phyloP scores from a whole-genome alignment of 2,113 vertebrate species.

The Deroptyus accipitrinus region DNA sequence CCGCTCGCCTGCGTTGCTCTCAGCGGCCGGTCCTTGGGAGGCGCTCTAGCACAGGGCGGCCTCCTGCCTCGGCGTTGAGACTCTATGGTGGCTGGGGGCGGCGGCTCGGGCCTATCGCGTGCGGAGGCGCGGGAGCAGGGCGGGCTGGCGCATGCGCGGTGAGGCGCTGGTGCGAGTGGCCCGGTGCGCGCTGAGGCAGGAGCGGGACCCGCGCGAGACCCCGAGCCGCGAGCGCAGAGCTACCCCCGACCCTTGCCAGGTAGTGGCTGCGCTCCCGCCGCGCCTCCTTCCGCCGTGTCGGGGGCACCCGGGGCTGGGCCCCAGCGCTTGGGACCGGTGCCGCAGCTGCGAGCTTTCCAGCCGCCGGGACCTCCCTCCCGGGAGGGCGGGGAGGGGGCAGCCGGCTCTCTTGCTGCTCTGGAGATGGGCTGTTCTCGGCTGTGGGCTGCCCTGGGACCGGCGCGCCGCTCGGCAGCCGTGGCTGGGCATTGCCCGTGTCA shows the following conservation, averaged over 20 bases:
- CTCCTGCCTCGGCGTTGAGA: not conserved
- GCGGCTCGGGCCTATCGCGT: not conserved
- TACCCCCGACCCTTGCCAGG: not conserved
- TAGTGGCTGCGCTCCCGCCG: not conserved
- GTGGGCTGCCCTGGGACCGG: not conserved
- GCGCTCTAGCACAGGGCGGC: not conserved
- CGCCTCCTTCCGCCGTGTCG: no score
- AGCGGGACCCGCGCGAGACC: not conserved
- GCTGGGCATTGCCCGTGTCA: not conserved
- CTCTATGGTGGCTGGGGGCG: slow-evolving; percentile 18
- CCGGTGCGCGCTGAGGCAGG: slow-evolving; percentile 24
- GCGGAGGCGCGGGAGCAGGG: not conserved
- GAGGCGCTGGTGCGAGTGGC: not conserved
- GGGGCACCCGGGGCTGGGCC: not conserved
- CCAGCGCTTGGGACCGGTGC: not conserved
- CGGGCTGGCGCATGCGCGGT: not conserved
- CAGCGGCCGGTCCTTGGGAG: no score
- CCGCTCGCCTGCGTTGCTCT: not conserved
- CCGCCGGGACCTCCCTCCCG: not conserved
- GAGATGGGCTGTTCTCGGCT: no score
- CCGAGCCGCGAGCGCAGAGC: not conserved
- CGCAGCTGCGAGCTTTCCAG: not conserved
- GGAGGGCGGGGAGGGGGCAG: not conserved
- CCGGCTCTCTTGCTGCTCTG: not conserved
- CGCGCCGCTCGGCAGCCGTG: not conserved